Conservation (phyloP, 2,113 vertebrate genomes). For the Hippolais icterina region DNA sequence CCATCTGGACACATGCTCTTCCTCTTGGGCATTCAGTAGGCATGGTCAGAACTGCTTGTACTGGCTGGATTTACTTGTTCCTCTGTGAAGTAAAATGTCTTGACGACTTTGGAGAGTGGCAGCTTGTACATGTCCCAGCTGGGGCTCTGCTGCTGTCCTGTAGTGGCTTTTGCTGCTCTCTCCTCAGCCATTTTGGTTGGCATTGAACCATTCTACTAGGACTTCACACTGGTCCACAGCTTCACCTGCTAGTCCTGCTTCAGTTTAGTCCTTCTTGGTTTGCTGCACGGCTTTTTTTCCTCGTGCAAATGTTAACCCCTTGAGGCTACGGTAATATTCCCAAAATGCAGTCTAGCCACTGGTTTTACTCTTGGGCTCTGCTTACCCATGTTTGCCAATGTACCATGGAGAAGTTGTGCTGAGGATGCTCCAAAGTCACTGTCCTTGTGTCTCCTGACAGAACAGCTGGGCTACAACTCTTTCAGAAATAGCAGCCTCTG, state of each 20-base stretch:
- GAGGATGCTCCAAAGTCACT: neutral
- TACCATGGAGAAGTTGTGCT: neutral
- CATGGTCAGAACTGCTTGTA: neutral
- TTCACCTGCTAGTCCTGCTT: neutral
- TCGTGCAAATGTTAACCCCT: neutral
- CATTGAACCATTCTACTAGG: neutral
- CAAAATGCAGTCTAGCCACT: neutral
- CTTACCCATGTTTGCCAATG: neutral
- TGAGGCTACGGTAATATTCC: neutral
- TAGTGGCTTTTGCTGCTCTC: neutral
- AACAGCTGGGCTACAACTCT: neutral
- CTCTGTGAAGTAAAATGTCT: neutral
- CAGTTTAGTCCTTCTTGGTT: neutral
- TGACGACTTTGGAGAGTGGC: neutral
- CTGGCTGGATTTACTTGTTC: neutral
- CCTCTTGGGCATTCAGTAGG: neutral
- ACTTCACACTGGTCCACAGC: neutral
- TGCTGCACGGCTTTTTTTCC: neutral
- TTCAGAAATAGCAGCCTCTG: neutral
- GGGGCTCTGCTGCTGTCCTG: neutral
- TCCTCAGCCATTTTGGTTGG: neutral
- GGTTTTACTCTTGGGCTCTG: neutral
- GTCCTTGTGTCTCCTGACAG: neutral
- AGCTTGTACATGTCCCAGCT: neutral
- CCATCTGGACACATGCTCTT: conserved; percentile 15